A percentile compares a stretch with the other conserved stretches of the same genome.
Conservation (phyloP, 2,888 invertebrate genomes). For the Leptopilina drosophilae region DNA sequence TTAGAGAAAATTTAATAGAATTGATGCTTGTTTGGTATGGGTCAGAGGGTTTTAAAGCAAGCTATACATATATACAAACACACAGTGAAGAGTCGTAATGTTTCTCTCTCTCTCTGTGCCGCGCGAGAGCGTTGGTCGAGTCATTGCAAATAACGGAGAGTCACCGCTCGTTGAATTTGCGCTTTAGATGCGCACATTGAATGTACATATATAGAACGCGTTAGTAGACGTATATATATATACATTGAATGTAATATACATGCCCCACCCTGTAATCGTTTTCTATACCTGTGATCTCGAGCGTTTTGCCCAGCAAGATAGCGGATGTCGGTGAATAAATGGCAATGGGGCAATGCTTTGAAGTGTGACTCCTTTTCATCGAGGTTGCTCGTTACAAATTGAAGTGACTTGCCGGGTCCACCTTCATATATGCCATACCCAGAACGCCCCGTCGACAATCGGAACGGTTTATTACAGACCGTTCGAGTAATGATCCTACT, state of each 20-base stretch:
- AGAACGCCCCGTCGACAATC: conserved; percentile 49
- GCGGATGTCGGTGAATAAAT: conserved; percentile 48
- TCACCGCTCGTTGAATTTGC: conserved; percentile 27
- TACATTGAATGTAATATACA: neutral
- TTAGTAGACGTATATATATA: too few species aligned
- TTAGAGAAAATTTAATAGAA: neutral
- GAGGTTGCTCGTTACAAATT: conserved; percentile 58
- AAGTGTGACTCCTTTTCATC: conserved; percentile 58
- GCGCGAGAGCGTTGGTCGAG: neutral
- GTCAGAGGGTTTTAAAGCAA: neutral
- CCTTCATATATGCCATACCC: conserved; percentile 48
- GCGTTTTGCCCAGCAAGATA: conserved; percentile 41
- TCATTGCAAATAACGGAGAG: conserved; percentile 41
- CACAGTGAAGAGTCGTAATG: neutral
- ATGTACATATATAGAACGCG: too few species aligned
- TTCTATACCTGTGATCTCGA: conserved; percentile 24
- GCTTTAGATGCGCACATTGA: conserved; percentile 3
- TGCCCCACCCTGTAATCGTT: conserved; percentile 28
- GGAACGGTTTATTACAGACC: conserved; percentile 47
- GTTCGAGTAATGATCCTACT: conserved; percentile 30
- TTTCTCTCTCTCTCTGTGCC: neutral
- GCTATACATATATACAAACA: neutral
- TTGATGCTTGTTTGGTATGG: conserved; percentile 8
- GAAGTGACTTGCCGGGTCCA: conserved; percentile 59
- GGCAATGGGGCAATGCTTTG: conserved; percentile 49